A percentile compares a stretch with the other conserved stretches of the same genome.
Conservation (phyloP, 2,113 vertebrate genomes). For the Nothobranchius kuhntae region DNA sequence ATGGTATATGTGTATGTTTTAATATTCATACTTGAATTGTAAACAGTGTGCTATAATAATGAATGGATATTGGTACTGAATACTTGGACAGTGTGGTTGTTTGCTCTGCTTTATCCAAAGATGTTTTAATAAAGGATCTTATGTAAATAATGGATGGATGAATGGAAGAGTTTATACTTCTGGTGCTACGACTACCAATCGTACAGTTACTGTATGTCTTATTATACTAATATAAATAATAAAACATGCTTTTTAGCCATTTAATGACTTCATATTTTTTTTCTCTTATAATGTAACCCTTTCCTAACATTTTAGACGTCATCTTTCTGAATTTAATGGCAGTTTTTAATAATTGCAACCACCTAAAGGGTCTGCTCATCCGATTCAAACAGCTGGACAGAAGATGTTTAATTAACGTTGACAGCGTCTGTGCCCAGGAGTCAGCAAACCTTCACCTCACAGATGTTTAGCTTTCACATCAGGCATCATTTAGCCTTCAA, state of each 20-base stretch:
- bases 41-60: constrained; percentile 68
- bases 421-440: not conserved
- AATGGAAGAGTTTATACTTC: constrained; percentile 23
- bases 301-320: too few species aligned
- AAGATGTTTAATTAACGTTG: not conserved
- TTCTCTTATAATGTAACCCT: not conserved
- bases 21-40: constrained; percentile 82
- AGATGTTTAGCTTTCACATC: not conserved
- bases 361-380: too few species aligned
- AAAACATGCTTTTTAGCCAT: constrained; percentile 58
- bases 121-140: constrained; percentile 69
- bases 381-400: too few species aligned
- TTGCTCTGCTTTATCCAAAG: constrained; percentile 80
- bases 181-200: constrained; percentile 71
- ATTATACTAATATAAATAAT: constrained; percentile 76
- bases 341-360: too few species aligned
- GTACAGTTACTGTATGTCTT: constrained; percentile 58
- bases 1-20: constrained; percentile 71
- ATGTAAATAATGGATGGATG: constrained; percentile 55
- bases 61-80: constrained; percentile 60
- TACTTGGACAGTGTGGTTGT: constrained; percentile 48
- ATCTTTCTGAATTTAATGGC: too few species aligned
- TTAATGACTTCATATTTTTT: constrained; percentile 4
- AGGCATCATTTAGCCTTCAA: not conserved
- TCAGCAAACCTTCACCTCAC: not conserved